Base-by-base conservation (phyloP, 2,888 invertebrate genomes). In the Malthinus flaveolus region DNA sequence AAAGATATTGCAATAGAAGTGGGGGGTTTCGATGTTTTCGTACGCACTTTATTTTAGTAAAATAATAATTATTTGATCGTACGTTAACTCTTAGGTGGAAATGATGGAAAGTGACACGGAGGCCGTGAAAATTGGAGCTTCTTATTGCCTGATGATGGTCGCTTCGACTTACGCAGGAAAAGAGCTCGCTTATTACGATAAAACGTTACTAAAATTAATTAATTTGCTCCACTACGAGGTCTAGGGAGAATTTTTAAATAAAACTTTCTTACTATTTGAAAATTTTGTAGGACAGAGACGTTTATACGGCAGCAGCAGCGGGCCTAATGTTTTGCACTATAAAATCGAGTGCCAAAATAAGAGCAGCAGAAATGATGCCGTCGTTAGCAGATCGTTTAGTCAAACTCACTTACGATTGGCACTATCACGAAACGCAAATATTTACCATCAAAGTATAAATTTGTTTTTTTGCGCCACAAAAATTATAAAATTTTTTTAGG, bases 281-380 rank as follows among this genome's bases (percentile, higher is more conserved):
- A 8, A 7, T 32, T 59, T 63, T 31, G n/a, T 31, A 66, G 75
- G 61, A 67, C n/a, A 54, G 62, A 11, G 67, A 71, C 33, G 53
- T 77, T 13, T 71, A 73, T 47, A 70, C 71, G 13, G 68, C 67
- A 39, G 76, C 77, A 4, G 75, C 73, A 10, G 66, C 73, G 33
- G 73, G 72, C 1, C 65, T 78, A 32, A 73, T 77, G 73, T 76
- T 73, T 53, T 73, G 75, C 33, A 77, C 78, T 1, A 70, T 75
- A 37, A 71, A 71, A 52, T 73, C 73, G 4, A 66, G 69, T 51
- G 72, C 74, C 1, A 75, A 75, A 59, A 65, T 73, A 23, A 65
- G 63, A 47, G 75, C 75, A 7, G 64, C 66, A 9, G 67, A 71
- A 59, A 3, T 23, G 23, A 68, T 75, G 9, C 62, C 65, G 10